Base-by-base conservation (phyloP, 2,113 vertebrate species). In the Pterophyllum scalare region DNA sequence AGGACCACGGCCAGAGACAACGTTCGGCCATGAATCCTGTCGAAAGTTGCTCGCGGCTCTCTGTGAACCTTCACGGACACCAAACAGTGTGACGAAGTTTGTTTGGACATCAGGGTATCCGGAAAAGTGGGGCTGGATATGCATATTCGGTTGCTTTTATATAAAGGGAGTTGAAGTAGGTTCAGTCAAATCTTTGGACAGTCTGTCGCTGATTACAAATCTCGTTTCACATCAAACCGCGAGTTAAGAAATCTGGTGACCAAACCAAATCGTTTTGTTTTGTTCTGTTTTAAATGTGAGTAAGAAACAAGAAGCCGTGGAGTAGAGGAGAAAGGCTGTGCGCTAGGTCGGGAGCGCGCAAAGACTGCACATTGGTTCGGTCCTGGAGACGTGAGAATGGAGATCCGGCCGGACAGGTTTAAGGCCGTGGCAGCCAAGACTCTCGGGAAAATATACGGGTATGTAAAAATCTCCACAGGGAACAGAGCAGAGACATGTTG, bases 381-480 rank as follows among this genome's bases (percentile, higher is more conserved):
- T 87, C 91, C 89, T 90, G 94, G 94, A 95, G 88, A 33, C 76
- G 93, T 79, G 72, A 96, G 89, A 92, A 96, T 96, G 95, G 95
- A 96, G 91, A 83, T 96, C 92, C 94, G 95, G 89, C 87, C 93
- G 91, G 95, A 96, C 77, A 93, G 95, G 92, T 94, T 95, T 64
- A 96, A 95, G 92, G 91, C 90, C 64, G 94, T 88, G 64, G 94
- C 95, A 75, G 95, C 93, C 88, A 94, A 86, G 89, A 94, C 95
- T 77, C 94, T 96, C 17, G 95, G 95, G 59, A 96, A 95, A 89
- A 94, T 96, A 77, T 94, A 96, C 88, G 94, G 95, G 95, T 96
- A 94, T 62, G 93, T 94, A 83, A 60, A 60, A 80, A 54, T 61
- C 8, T 15, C 40, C 83, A 8, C 49, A 5, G 1, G 31, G 79